Conservation (phyloP, 2,888 invertebrate species). For the Pocota personata region DNA sequence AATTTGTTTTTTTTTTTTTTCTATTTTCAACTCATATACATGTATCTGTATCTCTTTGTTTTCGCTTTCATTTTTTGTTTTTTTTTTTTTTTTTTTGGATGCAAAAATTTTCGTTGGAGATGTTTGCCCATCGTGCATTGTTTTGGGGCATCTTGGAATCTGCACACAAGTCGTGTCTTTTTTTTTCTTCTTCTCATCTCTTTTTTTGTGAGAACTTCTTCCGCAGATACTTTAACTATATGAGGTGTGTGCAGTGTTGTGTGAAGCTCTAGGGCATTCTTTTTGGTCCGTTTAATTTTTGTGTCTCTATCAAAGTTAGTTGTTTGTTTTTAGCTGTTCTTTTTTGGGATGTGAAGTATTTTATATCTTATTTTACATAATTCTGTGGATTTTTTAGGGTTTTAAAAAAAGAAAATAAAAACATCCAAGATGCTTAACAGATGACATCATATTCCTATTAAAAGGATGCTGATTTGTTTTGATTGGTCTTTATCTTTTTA, state of each 20-base stretch:
- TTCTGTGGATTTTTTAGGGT: background rate
- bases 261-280: conserved; percentile 76
- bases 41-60: background rate
- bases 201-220: conserved; percentile 68
- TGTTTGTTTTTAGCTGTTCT: conserved; percentile 12
- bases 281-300: conserved; percentile 75
- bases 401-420: background rate
- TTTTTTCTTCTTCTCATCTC: conserved; percentile 13
- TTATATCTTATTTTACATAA: conserved; percentile 46
- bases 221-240: background rate
- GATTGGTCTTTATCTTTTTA: background rate
- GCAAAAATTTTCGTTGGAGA: conserved; percentile 53
- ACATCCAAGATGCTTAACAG: background rate
- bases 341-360: conserved; percentile 10
- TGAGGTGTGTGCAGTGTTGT: conserved; percentile 64
- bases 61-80: conserved; percentile 10
- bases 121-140: conserved; percentile 71
- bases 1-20: conserved; percentile 7
- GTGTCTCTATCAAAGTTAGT: conserved; percentile 67
- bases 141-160: conserved; percentile 70
- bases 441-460: conserved; percentile 11
- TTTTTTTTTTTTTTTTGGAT: conserved; percentile 17
- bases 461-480: conserved; percentile 2
- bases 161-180: background rate
- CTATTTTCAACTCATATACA: background rate